These are phyloP conservation scores for Lucinisca nassula DNA, from an alignment of 2,888 invertebrate genomes.

Conservation along the genomic window DNA sequence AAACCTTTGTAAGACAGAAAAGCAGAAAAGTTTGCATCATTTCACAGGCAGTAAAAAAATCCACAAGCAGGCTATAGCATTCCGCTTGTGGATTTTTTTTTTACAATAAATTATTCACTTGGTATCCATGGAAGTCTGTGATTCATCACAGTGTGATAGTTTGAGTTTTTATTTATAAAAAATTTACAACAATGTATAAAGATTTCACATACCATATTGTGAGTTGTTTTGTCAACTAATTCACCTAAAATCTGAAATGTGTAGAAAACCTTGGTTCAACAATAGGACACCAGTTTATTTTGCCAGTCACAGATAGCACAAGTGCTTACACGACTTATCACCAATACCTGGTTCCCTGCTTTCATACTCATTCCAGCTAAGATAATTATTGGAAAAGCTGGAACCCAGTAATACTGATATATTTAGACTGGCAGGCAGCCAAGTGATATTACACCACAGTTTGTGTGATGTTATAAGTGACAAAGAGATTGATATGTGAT, in stretches of 20 bases:
- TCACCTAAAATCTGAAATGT: neutral
- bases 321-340: neutral
- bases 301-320: conserved; percentile 5
- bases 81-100: no score
- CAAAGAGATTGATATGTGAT: conserved; percentile 17
- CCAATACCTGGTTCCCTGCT: neutral
- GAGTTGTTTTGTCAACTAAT: neutral
- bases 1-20: no score
- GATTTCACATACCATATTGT: neutral
- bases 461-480: conserved; percentile 5
- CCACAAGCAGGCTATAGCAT: no score
- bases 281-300: neutral
- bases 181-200: no score
- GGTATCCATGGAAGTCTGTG: no score
- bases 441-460: neutral
- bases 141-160: no score
- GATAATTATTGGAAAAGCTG: neutral
- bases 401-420: neutral
- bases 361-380: no score
- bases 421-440: neutral
- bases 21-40: no score
- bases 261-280: neutral
- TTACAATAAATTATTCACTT: no score
- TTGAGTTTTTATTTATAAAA: no score
- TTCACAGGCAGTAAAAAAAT: no score